Conservation (phyloP, 92 coral and sea anemone genomes). For the Montipora capitata region DNA sequence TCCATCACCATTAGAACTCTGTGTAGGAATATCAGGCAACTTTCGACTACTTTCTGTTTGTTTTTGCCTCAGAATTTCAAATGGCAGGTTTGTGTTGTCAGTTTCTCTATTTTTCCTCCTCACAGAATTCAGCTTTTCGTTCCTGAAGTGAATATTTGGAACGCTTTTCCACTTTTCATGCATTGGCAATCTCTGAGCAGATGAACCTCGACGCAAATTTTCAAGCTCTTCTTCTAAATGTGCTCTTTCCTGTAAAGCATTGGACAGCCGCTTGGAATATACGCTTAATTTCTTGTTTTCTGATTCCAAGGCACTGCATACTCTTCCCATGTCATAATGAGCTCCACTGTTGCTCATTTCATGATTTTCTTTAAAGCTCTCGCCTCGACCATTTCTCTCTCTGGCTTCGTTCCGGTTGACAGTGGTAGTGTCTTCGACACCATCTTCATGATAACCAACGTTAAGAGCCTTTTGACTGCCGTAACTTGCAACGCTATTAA, state of each 20-base stretch:
- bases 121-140: slow-evolving; percentile 41
- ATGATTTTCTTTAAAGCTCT: neutral
- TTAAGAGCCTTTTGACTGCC: slow-evolving; percentile 11
- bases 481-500: slow-evolving; percentile 45
- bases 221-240: slow-evolving; percentile 63
- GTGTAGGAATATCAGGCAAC: slow-evolving; percentile 12
- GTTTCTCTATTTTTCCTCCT: neutral
- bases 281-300: slow-evolving; percentile 46
- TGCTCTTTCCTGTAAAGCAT: slow-evolving; percentile 78
- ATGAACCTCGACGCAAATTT: slow-evolving; percentile 39
- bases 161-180: slow-evolving; percentile 14
- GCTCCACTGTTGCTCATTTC: neutral
- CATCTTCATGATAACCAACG: neutral
- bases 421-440: slow-evolving; percentile 32
- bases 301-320: slow-evolving; percentile 19
- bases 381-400: neutral
- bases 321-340: neutral
- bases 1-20: neutral
- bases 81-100: neutral
- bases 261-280: slow-evolving; percentile 73
- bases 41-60: slow-evolving; percentile 23
- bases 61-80: neutral
- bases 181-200: slow-evolving; percentile 16
- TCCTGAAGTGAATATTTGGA: slow-evolving; percentile 6
- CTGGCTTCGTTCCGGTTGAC: neutral